Percentiles rank a stretch among this genome's conserved stretches.
Conservation (phyloP, 2,113 vertebrate species). For the Uria aalge region DNA sequence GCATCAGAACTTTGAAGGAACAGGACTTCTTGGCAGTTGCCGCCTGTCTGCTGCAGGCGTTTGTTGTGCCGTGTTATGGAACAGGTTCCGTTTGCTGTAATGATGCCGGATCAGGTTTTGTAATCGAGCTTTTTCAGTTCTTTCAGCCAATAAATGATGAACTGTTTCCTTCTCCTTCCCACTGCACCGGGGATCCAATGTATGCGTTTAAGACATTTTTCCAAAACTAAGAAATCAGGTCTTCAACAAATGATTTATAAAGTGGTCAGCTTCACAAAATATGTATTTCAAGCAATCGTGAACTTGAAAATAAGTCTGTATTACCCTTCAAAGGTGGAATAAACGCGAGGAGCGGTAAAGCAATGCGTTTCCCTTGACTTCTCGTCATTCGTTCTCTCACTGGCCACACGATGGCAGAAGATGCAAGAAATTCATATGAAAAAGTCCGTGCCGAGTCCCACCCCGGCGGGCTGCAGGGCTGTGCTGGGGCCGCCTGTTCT, state of each 20-base stretch:
- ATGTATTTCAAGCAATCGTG: rapidly evolving
- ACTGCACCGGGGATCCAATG: rapidly evolving
- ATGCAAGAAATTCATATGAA: rapidly evolving
- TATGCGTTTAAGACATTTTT: neutral
- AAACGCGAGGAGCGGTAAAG: neutral
- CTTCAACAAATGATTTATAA: neutral
- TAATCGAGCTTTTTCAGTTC: neutral
- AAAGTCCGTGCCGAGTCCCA: rapidly evolving
- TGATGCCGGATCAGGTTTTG: neutral
- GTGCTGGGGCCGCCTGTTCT: rapidly evolving
- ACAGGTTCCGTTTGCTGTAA: neutral
- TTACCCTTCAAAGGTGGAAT: neutral
- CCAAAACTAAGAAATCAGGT: neutral
- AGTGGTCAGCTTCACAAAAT: neutral
- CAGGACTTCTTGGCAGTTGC: too few relatives aligned
- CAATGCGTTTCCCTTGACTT: rapidly evolving
- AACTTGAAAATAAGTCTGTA: neutral
- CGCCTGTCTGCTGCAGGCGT: rapidly evolving
- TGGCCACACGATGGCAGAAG: conserved; percentile 1
- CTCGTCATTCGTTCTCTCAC: rapidly evolving
- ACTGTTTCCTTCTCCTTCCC: neutral
- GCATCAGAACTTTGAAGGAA: neutral
- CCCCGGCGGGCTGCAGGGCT: rapidly evolving
- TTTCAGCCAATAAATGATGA: neutral
- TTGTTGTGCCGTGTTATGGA: rapidly evolving